phyloP scores from a whole-genome alignment of 2,888 invertebrate genomes.

The Drosophila ezoana region DNA sequence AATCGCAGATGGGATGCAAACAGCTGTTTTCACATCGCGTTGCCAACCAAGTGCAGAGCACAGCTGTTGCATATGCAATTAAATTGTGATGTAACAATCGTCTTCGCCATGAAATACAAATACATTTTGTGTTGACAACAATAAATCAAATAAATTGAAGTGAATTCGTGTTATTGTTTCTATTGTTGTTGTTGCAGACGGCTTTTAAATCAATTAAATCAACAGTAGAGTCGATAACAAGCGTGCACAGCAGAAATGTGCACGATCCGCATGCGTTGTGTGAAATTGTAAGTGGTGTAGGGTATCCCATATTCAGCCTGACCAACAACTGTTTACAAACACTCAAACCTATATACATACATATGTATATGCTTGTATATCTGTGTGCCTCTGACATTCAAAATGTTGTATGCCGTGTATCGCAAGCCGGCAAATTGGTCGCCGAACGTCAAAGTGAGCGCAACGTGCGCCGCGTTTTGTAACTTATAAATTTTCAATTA shows the following conservation, averaged over 20 bases:
- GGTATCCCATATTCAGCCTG: conserved; percentile 13
- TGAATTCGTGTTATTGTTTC: conserved; percentile 23
- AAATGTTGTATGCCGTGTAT: conserved; percentile 29
- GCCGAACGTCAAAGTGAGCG: conserved; percentile 36
- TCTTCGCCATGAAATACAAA: conserved; percentile 20
- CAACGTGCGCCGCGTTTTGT: conserved; percentile 27
- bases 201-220: conserved; percentile 21
- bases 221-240: conserved; percentile 1
- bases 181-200: conserved; percentile 7
- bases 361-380: background rate
- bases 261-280: background rate
- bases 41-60: conserved; percentile 52
- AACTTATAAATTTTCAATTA: conserved; percentile 61
- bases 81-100: conserved; percentile 53
- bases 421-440: conserved; percentile 54
- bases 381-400: conserved; percentile 33
- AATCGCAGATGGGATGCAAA: conserved; percentile 33
- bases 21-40: conserved; percentile 56
- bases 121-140: conserved; percentile 9
- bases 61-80: conserved; percentile 13
- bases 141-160: conserved; percentile 15
- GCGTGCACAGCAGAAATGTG: background rate
- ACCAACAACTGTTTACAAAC: conserved; percentile 26
- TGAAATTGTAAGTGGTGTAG: conserved; percentile 23
- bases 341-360: background rate